phyloP scores from a whole-genome alignment of 1,140 invertebrate species.

The Laupala kohalensis region DNA sequence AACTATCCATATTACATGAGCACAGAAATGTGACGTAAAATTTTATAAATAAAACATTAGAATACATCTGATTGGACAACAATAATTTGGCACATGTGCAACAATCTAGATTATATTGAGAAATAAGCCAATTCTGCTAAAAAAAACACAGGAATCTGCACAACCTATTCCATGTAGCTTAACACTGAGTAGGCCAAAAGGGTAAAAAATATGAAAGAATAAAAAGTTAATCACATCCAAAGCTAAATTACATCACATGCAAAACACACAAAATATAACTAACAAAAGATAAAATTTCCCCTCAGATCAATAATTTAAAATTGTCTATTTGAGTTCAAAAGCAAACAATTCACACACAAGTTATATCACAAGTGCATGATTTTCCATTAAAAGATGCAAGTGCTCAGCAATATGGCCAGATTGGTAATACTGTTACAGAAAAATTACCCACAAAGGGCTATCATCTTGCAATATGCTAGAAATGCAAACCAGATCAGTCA shows the following conservation, averaged over 20 bases:
- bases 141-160: not conserved
- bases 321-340: not conserved
- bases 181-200: not conserved
- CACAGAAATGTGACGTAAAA: not conserved
- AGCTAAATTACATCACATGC: not conserved
- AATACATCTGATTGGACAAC: not conserved
- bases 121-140: not conserved
- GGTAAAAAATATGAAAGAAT: not conserved
- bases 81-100: not conserved
- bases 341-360: not conserved
- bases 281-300: not conserved
- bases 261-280: not conserved
- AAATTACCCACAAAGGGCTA: constrained; percentile 3
- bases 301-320: not conserved
- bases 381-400: not conserved
- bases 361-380: not conserved
- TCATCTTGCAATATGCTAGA: constrained; percentile 15
- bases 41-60: not conserved
- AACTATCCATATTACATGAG: not conserved
- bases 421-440: not conserved
- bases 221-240: too few relatives aligned
- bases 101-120: not conserved
- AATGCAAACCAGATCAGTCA: constrained; percentile 15
- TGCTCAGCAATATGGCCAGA: not conserved
- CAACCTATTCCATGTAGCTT: not conserved